phyloP scores from a whole-genome alignment of 2,113 vertebrate species.

The Asarcornis scutulata region DNA sequence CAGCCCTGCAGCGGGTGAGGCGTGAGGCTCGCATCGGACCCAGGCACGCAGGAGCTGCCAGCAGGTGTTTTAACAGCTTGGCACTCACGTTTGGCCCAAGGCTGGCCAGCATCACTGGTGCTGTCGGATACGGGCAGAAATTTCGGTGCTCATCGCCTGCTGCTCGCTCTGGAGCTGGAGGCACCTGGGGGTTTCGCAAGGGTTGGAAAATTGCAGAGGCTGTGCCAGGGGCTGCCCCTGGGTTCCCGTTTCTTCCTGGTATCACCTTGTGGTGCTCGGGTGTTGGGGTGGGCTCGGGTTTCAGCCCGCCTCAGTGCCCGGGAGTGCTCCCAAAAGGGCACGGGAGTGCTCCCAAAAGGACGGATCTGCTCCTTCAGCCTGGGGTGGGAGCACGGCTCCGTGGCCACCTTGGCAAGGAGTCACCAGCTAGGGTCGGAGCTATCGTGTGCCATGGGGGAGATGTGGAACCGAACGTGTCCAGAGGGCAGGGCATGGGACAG shows the following conservation, averaged over 20 bases:
- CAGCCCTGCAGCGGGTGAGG: no score
- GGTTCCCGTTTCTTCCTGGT: neutral
- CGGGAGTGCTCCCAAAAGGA: fast-evolving
- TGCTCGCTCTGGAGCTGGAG: neutral
- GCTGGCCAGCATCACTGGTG: fast-evolving
- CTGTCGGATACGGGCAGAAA: neutral
- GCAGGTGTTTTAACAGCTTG: neutral
- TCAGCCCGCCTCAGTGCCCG: neutral
- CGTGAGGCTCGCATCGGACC: neutral
- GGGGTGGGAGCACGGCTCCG: no score
- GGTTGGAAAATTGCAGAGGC: neutral
- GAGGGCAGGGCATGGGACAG: neutral
- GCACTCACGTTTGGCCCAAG: fast-evolving
- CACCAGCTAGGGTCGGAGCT: neutral
- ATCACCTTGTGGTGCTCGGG: fast-evolving
- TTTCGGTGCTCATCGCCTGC: fast-evolving
- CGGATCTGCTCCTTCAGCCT: neutral
- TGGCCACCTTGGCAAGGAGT: no score
- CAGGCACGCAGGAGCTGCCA: neutral
- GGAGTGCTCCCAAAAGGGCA: fast-evolving
- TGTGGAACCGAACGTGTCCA: neutral
- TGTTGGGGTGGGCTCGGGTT: neutral
- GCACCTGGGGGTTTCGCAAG: neutral
- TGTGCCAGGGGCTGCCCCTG: neutral
- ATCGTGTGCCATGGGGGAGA: neutral